Percentiles rank a stretch among this genome's conserved stretches.
Evolutionary conservation across 2,113 vertebrate species (phyloP).

Genomic region (Myotis lucifugus): DNA sequence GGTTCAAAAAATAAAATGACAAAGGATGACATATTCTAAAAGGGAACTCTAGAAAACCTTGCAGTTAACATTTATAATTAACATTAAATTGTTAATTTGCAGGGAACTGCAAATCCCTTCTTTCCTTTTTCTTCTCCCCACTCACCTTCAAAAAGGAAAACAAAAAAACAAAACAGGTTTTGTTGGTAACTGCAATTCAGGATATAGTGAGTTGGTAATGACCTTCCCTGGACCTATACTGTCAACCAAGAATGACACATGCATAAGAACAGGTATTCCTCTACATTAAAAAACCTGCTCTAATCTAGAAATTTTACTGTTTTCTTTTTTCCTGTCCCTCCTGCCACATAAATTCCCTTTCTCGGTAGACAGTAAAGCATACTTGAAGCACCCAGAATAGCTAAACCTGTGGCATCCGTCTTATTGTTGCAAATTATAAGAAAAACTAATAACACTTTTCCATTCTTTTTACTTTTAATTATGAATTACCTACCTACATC

Average conservation of each 20-base stretch:
- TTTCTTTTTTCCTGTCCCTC: conserved; percentile 9
- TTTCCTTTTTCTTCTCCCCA: not conserved
- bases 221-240: not conserved
- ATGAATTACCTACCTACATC: not conserved
- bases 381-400: not conserved
- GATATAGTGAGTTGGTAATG: not conserved
- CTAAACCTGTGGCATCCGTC: not conserved
- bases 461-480: conserved; percentile 19
- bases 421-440: not conserved
- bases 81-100: not conserved
- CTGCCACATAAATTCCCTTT: not conserved
- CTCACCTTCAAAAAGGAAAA: conserved; percentile 15
- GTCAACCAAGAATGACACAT: not conserved
- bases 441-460: not conserved
- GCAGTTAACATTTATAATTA: not conserved
- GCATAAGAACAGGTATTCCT: not conserved
- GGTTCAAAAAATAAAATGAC: conserved; percentile 4
- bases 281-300: conserved; percentile 18
- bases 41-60: conserved; percentile 23
- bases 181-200: not conserved
- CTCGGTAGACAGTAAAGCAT: conserved; percentile 11
- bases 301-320: not conserved
- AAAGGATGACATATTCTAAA: not conserved
- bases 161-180: conserved; percentile 7
- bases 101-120: not conserved